A percentile compares a stretch with the other conserved stretches of the same genome.
Evolutionary conservation across 2,113 vertebrate genomes (phyloP).

Genomic region (Hydrochoerus hydrochaeris): DNA sequence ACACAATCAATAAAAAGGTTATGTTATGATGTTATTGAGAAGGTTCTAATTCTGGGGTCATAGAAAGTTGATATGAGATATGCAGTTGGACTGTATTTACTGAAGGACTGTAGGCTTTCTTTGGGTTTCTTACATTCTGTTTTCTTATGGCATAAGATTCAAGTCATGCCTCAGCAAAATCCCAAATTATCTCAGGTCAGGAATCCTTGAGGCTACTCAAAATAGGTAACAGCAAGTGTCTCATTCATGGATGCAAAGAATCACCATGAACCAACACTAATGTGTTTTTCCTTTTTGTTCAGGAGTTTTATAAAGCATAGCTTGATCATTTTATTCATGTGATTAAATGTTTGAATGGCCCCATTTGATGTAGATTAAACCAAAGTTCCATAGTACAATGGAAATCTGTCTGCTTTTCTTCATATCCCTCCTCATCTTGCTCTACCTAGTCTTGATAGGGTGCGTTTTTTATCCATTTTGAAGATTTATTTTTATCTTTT

Average conservation of each 20-base stretch:
- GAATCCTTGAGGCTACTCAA: background rate
- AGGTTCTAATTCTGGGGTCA: background rate
- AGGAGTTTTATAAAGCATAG: background rate
- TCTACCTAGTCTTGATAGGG: background rate
- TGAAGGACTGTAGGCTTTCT: background rate
- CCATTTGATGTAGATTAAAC: background rate
- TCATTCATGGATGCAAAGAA: background rate
- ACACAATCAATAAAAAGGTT: background rate
- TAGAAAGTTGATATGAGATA: background rate
- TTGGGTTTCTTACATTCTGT: background rate
- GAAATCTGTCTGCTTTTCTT: slow-evolving; percentile 12
- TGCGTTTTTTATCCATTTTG: background rate
- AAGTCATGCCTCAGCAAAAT: background rate
- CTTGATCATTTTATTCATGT: background rate
- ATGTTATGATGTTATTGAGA: background rate
- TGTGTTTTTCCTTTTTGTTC: background rate
- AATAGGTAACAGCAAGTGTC: background rate
- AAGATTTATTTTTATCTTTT: background rate
- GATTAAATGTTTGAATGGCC: background rate
- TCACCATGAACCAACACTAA: background rate
- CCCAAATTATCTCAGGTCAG: background rate
- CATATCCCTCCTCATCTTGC: background rate
- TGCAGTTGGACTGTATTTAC: background rate
- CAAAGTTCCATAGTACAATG: background rate
- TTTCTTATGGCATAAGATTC: background rate